Evolutionary conservation across 2,113 vertebrate species (phyloP).

Genomic region (Siniperca knerii): DNA sequence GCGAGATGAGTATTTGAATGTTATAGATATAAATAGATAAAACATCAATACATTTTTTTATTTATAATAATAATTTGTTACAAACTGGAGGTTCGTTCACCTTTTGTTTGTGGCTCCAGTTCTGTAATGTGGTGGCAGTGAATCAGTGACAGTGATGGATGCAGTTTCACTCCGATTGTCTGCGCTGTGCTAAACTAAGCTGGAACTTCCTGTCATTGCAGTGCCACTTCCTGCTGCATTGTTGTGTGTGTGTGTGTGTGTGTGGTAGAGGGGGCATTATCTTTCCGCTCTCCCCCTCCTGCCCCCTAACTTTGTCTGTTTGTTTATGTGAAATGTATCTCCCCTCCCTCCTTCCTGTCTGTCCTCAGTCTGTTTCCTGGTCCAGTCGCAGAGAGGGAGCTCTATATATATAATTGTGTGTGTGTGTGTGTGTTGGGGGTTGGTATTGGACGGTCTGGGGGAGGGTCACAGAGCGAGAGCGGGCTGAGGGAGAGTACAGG

Average conservation of each 20-base stretch:
- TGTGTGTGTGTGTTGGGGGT: constrained; percentile 30
- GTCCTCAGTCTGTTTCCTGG: not conserved
- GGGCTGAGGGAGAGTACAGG: constrained; percentile 35
- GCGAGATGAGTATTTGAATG: too few species aligned
- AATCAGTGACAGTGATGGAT: constrained; percentile 29
- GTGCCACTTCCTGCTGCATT: constrained; percentile 70
- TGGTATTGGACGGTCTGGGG: constrained; percentile 44
- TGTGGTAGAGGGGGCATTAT: constrained; percentile 35
- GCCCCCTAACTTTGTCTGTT: constrained; percentile 43
- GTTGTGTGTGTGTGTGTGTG: constrained; percentile 31
- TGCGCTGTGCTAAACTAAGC: constrained; percentile 32
- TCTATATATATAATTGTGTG: constrained; percentile 12
- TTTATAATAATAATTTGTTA: too few species aligned
- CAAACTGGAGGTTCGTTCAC: too few species aligned
- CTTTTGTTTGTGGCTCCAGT: not conserved
- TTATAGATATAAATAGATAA: too few species aligned
- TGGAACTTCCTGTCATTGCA: constrained; percentile 71
- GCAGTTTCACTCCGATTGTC: constrained; percentile 20
- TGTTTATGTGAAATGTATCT: constrained; percentile 66
- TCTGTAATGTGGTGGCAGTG: not conserved
- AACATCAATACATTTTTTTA: too few species aligned
- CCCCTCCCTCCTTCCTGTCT: constrained; percentile 2
- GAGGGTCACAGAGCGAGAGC: constrained; percentile 40
- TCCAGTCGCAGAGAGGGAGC: constrained; percentile 5
- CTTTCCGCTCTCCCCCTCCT: constrained; percentile 3